phyloP scores from a whole-genome alignment of 2,888 invertebrate genomes.

The Drosophila flavopinicola region DNA sequence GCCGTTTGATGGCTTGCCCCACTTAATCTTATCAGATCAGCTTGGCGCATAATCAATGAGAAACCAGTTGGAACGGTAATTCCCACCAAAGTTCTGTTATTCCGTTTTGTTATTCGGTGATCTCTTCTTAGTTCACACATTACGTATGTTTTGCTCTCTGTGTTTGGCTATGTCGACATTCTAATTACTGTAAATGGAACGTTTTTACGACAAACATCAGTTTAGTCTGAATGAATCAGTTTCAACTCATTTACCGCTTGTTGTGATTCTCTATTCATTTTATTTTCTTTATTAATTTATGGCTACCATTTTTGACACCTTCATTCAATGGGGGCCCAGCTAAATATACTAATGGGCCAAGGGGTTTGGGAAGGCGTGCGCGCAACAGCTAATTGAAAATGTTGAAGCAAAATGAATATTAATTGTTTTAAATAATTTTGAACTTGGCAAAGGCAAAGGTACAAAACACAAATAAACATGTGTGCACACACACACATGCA shows the following conservation, averaged over 20 bases:
- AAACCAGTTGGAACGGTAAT: slow-evolving; percentile 22
- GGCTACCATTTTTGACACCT: slow-evolving; percentile 70
- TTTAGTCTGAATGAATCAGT: slow-evolving; percentile 36
- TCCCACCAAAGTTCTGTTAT: slow-evolving; percentile 23
- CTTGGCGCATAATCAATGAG: background rate
- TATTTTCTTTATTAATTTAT: slow-evolving; percentile 70
- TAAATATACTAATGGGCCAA: background rate
- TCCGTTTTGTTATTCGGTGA: slow-evolving; percentile 1
- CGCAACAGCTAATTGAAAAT: slow-evolving; percentile 62
- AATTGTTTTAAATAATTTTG: slow-evolving; percentile 82
- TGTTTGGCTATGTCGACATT: slow-evolving; percentile 13
- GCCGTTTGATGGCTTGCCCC: background rate
- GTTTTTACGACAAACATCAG: slow-evolving; percentile 10
- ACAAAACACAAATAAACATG: slow-evolving; percentile 22
- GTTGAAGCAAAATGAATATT: slow-evolving; percentile 69
- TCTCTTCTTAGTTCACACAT: slow-evolving; percentile 6
- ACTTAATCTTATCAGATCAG: background rate
- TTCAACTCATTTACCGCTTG: slow-evolving; percentile 32
- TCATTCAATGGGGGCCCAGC: slow-evolving; percentile 16
- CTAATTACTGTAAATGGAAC: slow-evolving; percentile 33
- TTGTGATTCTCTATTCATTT: slow-evolving; percentile 39
- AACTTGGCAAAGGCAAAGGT: slow-evolving; percentile 77
- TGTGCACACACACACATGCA: slow-evolving; percentile 15
- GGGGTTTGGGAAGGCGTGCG: slow-evolving; percentile 3
- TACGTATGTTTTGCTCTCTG: slow-evolving; percentile 10